Base-by-base conservation (phyloP, 2,888 invertebrate species). In the Pteria penguin region DNA sequence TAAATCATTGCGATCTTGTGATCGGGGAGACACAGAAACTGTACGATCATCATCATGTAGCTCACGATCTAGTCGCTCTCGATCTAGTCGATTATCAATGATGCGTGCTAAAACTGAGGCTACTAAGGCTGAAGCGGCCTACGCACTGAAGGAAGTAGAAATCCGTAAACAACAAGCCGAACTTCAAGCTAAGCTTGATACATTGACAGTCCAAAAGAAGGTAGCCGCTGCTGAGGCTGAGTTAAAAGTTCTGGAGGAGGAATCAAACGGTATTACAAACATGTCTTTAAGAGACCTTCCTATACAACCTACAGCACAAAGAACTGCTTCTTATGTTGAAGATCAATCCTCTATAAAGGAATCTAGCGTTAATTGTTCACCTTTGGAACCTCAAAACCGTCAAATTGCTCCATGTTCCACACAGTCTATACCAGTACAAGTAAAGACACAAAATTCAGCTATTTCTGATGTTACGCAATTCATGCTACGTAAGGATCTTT, bases 401-500 rank as follows among this genome's bases (percentile, higher is more conserved):
- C 5, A 36, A 11, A 36, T 36, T 36, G 14, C 14, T 36, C 14
- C 5, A 11, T 14, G 8, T 11, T 5, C 45, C 5, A 36, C 5
- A 11, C 45, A 5, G 14, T 36, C 14, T 36, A 36, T 36, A 11
- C 45, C 45, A 11, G 8, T 11, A 5, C 45, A 36, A 36, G n/a
- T n/a, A n/a, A n/a, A n/a, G 26, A 57, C 57, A 57, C 62, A 62
- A 14, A 27, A 62, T 3, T 31, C 62, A 27, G 22, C 26, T 22
- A 22, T 52, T 14, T 22, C 4, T 68, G 72, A 72, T 22, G n/a
- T 71, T 2, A 74, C 76, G 11, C 61, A 27, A n/a, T 76, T 45
- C 57, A 31, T 78, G 32, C n/a, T 78, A 14, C 71, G 63, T 31
- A 74, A 73, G 52, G 79, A 81, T 29, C 31, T 80, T 27, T 33